Percentiles rank a stretch among this genome's conserved stretches.
These are phyloP conservation scores for Aphelinus certus DNA, from an alignment of 1,140 invertebrate species.

Conservation along the genomic window DNA sequence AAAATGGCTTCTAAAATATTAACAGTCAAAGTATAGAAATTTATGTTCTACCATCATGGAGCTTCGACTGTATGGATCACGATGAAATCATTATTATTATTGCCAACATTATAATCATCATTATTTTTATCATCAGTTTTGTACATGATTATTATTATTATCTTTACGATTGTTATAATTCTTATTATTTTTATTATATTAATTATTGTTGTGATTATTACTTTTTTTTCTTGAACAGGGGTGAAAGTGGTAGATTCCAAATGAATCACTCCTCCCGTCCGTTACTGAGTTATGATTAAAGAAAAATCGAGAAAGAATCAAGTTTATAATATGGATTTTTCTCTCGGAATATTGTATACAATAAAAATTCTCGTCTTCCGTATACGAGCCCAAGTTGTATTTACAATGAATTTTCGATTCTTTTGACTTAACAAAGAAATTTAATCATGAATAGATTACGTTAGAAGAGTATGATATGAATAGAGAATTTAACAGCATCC, in stretches of 20 bases:
- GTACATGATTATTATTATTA: not conserved
- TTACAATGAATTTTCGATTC: too few species aligned
- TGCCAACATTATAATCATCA: constrained; percentile 16
- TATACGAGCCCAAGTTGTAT: constrained; percentile 14
- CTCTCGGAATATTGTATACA: constrained; percentile 13
- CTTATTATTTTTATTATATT: too few species aligned
- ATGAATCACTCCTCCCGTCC: constrained; percentile 38
- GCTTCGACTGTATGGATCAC: constrained; percentile 5
- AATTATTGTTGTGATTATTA: too few species aligned
- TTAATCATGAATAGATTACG: too few species aligned
- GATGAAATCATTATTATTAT: constrained; percentile 30
- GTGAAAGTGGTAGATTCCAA: constrained; percentile 14
- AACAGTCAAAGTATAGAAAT: too few species aligned
- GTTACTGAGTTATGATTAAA: constrained; percentile 2
- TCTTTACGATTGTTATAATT: not conserved
- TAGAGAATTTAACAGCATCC: too few species aligned
- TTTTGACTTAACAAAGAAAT: too few species aligned
- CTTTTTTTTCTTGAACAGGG: not conserved
- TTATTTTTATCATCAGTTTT: constrained; percentile 4
- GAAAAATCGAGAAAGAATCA: not conserved
- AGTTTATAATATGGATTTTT: not conserved
- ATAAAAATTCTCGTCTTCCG: constrained; percentile 39
- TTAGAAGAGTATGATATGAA: too few species aligned
- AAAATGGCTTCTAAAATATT: not conserved
- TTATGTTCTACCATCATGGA: not conserved